Percentiles rank a stretch among this genome's conserved stretches.
phyloP scores from a whole-genome alignment of 2,113 vertebrate genomes.

The Perognathus longimembris region DNA sequence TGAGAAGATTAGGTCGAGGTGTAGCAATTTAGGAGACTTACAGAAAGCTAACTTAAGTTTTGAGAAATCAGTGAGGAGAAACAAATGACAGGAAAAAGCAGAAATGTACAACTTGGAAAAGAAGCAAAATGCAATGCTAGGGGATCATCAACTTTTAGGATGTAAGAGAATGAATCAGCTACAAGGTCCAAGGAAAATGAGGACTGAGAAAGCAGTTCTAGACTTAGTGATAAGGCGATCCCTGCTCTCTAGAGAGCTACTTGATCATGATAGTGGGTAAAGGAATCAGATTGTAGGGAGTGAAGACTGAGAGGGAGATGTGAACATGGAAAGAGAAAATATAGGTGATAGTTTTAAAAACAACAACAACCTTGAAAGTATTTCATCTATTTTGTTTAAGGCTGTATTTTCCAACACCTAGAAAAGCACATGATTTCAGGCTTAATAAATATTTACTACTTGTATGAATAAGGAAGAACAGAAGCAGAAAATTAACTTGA shows the following conservation, averaged over 20 bases:
- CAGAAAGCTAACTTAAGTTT: neutral
- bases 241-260: neutral
- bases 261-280: neutral
- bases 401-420: neutral
- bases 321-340: constrained; percentile 12
- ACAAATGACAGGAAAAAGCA: neutral
- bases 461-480: constrained; percentile 29
- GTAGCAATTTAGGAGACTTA: neutral
- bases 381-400: constrained; percentile 40
- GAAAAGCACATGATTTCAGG: neutral
- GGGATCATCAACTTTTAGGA: neutral
- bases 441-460: constrained; percentile 9
- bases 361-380: neutral
- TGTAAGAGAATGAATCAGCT: neutral
- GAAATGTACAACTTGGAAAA: neutral
- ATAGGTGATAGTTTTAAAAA: neutral
- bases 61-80: constrained; percentile 16
- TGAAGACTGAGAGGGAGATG: neutral
- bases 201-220: neutral
- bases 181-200: neutral
- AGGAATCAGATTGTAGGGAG: neutral
- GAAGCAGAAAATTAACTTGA: constrained; percentile 35
- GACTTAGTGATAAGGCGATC: neutral
- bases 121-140: neutral
- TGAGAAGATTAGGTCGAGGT: neutral